Conservation (phyloP, 2,797 vertebrate species). For the Oceanodroma leucorhoa region DNA sequence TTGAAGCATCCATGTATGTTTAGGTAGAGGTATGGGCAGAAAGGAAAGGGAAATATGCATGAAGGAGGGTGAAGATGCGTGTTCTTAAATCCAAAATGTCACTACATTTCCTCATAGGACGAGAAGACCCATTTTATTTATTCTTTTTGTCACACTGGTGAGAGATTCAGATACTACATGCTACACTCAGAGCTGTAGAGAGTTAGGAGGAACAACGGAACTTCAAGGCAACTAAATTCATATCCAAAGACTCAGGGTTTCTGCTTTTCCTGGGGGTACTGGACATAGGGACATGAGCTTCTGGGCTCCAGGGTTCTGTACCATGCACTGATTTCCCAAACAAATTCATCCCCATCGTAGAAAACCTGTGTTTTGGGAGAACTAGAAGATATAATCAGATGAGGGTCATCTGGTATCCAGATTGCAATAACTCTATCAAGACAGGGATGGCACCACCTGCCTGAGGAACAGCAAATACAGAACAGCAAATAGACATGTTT, state of each 20-base stretch:
- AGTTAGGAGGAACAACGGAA: not conserved
- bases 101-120: not conserved
- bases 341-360: rapidly evolving
- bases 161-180: not conserved
- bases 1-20: not conserved
- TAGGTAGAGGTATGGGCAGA: not conserved
- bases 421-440: not conserved
- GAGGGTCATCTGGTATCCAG: not conserved
- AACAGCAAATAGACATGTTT: not conserved
- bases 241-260: not conserved
- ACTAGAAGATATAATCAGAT: not conserved
- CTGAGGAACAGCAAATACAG: not conserved
- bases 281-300: rapidly evolving
- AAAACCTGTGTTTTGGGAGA: not conserved
- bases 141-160: not conserved
- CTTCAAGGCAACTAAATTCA: not conserved
- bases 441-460: not conserved
- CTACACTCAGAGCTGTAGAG: not conserved
- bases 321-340: not conserved
- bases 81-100: not conserved
- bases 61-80: not conserved
- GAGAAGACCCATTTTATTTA: not conserved
- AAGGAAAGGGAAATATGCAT: not conserved
- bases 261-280: not conserved
- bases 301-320: not conserved